Base-by-base conservation (phyloP, 2,888 invertebrate species). In the Sthenelais limicola region DNA sequence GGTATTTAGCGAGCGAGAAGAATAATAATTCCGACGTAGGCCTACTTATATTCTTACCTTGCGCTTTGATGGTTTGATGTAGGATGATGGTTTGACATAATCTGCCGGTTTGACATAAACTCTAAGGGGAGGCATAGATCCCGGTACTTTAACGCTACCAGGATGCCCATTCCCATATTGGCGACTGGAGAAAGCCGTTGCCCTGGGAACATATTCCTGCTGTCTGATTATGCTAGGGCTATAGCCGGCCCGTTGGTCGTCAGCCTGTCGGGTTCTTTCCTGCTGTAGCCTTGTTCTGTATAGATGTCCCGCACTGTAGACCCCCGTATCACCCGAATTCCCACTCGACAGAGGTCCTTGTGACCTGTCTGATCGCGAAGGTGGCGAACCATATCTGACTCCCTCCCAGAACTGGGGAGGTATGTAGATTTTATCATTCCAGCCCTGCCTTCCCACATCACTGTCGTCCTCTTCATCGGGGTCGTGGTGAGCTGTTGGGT, bases 401-500 rank as follows among this genome's bases (percentile, higher is more conserved):
- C n/a, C n/a, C n/a, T n/a, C n/a, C n/a, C n/a, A n/a, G n/a, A n/a
- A n/a, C n/a, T n/a, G n/a, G n/a, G n/a, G n/a, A n/a, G n/a, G n/a
- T n/a, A n/a, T n/a, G n/a, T n/a, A n/a, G 43, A 12, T 18, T 18
- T 43, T 43, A 12, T 43, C 43, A 18, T 62, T 9, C 62, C 62
- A 62, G 15, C 26, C 12, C 1, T 1, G 24, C 1, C 62, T 35
- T 12, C 38, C 62, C 1, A 12, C 24, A 43, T 62, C 38, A 15
- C 43, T 43, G 4, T 21, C 4, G 24, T 38, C 24, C 38, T 62
- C n/a, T 15, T 38, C 62, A 4, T 38, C 21, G 2, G 62, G 7
- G 38, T 38, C 24, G 62, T 62, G 62, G n/a, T 62, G 38, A 15
- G 48, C 68, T n/a, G 52, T 21, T 26, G n/a, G 9, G 68, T 84